A percentile compares a stretch with the other conserved stretches of the same genome.
These are phyloP conservation scores for Philopedon plagiatum DNA, from an alignment of 2,888 invertebrate species.

Conservation along the genomic window DNA sequence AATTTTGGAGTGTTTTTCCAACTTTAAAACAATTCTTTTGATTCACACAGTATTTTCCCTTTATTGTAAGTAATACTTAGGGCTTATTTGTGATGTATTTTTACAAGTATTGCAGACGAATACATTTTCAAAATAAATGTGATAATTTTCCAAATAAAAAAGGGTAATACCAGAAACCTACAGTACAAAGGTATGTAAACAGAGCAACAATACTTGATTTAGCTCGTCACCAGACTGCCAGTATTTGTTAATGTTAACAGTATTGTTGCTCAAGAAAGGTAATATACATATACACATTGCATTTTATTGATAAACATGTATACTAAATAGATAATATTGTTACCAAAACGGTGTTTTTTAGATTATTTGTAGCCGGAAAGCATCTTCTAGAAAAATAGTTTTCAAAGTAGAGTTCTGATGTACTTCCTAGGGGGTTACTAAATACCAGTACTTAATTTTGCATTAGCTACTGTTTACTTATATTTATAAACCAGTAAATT, in stretches of 20 bases:
- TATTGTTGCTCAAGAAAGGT: conserved; percentile 1
- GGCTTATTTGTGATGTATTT: background rate
- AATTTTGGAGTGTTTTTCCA: no score
- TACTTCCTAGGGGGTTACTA: no score
- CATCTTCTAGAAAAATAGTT: background rate
- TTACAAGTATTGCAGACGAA: background rate
- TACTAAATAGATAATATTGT: conserved; percentile 7
- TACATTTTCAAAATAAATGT: conserved; percentile 24
- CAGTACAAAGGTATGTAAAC: conserved; percentile 34
- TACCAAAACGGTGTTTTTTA: conserved; percentile 15
- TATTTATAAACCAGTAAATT: no score
- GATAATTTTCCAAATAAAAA: conserved; percentile 40
- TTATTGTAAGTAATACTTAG: background rate
- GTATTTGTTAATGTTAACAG: background rate
- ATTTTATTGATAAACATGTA: background rate
- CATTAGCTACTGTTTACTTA: no score
- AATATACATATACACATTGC: background rate
- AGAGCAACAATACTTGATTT: background rate
- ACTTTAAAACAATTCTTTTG: no score
- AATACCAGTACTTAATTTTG: no score
- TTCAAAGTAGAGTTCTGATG: no score
- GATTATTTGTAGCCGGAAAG: background rate
- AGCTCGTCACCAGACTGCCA: no score
- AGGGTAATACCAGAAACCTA: conserved; percentile 17
- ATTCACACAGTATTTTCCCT: no score